Percentiles rank a stretch among this genome's conserved stretches.
Evolutionary conservation across 2,113 vertebrate species (phyloP).

Genomic region (Raja brachyura): DNA sequence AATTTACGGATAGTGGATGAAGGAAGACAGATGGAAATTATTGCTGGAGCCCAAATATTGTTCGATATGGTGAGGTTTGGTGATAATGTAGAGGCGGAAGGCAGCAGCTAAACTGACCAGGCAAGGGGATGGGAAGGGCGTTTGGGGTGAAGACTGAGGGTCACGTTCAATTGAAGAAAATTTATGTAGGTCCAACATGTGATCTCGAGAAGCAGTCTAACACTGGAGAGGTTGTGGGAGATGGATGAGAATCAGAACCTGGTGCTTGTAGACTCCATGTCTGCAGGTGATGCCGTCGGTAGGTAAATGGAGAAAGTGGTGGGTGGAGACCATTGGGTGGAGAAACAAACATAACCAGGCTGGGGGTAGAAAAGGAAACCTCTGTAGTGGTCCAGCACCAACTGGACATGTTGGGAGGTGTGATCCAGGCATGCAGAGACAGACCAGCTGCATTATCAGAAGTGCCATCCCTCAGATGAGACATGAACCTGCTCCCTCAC

Average conservation of each 20-base stretch:
- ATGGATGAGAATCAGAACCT: not conserved
- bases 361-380: not conserved
- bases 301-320: not conserved
- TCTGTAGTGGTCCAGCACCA: not conserved
- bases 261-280: not conserved
- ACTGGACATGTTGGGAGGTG: not conserved
- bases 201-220: not conserved
- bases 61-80: too few species aligned
- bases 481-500: too few species aligned
- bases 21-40: too few species aligned
- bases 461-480: too few species aligned
- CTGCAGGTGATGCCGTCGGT: not conserved
- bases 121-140: too few species aligned
- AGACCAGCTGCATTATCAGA: not conserved
- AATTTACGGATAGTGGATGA: too few species aligned
- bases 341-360: not conserved
- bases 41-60: too few species aligned
- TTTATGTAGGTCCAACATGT: not conserved
- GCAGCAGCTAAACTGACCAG: too few species aligned
- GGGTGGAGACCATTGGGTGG: not conserved
- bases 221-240: not conserved
- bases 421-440: not conserved
- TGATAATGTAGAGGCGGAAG: too few species aligned
- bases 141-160: not conserved
- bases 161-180: not conserved